Evolutionary conservation across 2,888 invertebrate genomes (phyloP).

Genomic region (Pinctada fucata): DNA sequence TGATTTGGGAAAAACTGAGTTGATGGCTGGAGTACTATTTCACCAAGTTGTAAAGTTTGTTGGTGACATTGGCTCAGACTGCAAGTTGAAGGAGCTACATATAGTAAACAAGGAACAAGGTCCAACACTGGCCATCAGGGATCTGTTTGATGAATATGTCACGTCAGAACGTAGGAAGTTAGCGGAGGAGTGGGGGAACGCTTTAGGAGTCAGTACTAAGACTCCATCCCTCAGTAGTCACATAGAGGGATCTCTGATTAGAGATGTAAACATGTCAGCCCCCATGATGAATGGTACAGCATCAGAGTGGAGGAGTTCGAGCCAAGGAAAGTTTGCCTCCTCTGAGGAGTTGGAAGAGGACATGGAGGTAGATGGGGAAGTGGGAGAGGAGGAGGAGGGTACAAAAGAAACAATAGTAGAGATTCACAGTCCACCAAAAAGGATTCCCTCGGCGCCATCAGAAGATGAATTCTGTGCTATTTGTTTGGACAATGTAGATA

Average conservation of each 20-base stretch:
- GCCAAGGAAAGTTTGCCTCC: background rate
- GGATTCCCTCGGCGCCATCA: background rate
- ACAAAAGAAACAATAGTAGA: background rate
- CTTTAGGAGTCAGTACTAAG: background rate
- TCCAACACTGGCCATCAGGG: conserved; percentile 7
- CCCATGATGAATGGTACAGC: background rate
- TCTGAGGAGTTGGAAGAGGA: background rate
- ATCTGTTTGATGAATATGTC: conserved; percentile 7
- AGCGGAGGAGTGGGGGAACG: background rate
- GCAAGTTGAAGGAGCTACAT: conserved; percentile 8
- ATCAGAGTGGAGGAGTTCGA: background rate
- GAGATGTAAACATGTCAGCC: background rate
- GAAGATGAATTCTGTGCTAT: conserved; percentile 39
- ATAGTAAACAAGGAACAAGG: conserved; percentile 6
- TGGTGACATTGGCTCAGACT: background rate
- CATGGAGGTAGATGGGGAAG: conserved; percentile 9
- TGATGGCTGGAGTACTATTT: background rate
- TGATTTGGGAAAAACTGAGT: background rate
- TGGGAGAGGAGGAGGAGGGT: conserved; percentile 18
- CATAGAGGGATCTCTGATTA: background rate
- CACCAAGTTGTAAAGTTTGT: background rate
- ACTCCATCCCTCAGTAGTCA: background rate
- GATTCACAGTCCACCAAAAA: background rate
- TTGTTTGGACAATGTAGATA: conserved; percentile 44
- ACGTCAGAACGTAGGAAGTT: background rate